Base-by-base conservation (phyloP, 2,797 vertebrate species). In the Taeniopygia guttata region DNA sequence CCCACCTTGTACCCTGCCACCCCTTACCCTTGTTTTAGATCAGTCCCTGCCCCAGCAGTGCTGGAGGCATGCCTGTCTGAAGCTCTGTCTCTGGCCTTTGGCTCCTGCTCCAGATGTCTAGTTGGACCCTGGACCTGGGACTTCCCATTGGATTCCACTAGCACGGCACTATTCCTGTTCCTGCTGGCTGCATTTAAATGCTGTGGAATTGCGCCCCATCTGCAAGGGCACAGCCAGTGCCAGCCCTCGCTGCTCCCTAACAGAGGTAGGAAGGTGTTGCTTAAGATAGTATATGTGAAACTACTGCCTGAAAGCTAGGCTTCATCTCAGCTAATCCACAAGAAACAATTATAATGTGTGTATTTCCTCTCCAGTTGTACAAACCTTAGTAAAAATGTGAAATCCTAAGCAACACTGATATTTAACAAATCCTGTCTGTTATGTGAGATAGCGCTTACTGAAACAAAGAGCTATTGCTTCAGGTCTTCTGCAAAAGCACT, bases 91-190 rank as follows among this genome's bases (percentile, higher is more conserved):
- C 36, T 11, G 18, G 5, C 17, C 55, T 90, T 21, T 1, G 1
- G 29, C 22, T 92, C 43, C 56, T 40, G 29, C 7, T 10, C 8
- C 0, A 1, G 5, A 9, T 4, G 11, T 43, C 32, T 6, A n/a
- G 26, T 0, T 66, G 55, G 32, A 62, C 29, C 13, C 22, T 16
- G 26, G 16, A 59, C 27, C 30, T 34, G 48, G 16, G 26, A 16
- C 27, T 29, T 58, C 11, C 23, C 40, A 29, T 63, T 42, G 58
- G 16, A 63, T 68, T 40, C 25, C 45, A 62, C 15, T 1, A n/a
- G 45, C 36, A 49, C 1, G 9, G 48, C 0, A 1, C 27, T 49
- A 43, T 9, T 60, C 20, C 45, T 60, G 38, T 23, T 23, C 23
- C 34, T 66, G 18, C 22, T 4, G 3, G 36, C 30, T 68, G 32